Evolutionary conservation across 2,888 invertebrate species (phyloP), one percentile per base, ranked within the genome.

Genomic region (Amphipyra berbera): DNA sequence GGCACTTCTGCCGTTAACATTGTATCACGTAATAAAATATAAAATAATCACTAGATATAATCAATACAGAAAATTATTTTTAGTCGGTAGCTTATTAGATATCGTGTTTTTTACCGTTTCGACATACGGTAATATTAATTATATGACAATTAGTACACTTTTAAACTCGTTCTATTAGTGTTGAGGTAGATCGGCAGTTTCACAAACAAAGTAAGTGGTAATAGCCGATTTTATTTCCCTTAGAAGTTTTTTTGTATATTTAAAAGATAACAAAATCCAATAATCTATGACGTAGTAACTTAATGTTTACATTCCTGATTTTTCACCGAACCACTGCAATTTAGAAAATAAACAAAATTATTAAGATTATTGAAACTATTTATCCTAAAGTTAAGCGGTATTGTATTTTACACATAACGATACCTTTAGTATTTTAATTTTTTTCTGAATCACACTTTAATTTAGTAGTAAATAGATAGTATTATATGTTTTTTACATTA

Each of bases 11-110:
- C 66, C 59, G 45, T 67, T 65, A 66, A 54, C 48, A 76, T 66
- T 78, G 71, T 80, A 67, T 61, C 65, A 61, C 64, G 54, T 66
- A 61, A 78, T 61, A 49, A 55, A 61, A 65, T 49, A 64, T 50
- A 56, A 46, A 45, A 59, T 30, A 61, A 53, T 47, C 50, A 55
- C 38, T 69, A 65, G 53, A 53, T 63, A 56, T 65, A 53, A 30
- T 30, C 15, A 62, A 66, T 13, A 57, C 44, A 47, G 6, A 27
- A 53, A 49, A 49, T 44, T 60, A 57, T 41, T 44, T 40, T 55
- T 57, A 50, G 61, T 54, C 55, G 30, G 40, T 49, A 61, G 35
- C 42, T 45, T 42, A 55, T 21, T 55, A 57, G 52, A 12, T 52
- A 47, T 42, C 30, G n/a, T 53, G 27, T 45, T 68, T 6, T 40